Base-by-base conservation (phyloP, 1,140 invertebrate species). In the Akabosia matsudoensis region DNA sequence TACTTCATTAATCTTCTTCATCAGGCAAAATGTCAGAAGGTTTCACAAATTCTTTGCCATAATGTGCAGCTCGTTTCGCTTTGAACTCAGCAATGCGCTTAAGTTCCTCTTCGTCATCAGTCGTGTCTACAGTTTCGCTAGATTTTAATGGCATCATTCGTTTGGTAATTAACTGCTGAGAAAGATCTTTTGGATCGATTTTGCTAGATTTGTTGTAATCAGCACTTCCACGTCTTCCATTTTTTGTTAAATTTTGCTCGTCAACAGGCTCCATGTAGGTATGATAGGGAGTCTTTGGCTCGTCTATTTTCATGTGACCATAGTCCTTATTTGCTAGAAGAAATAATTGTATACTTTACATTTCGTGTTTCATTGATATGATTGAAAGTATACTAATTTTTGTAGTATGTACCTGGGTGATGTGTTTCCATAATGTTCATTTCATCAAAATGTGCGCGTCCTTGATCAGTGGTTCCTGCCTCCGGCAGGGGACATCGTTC, bases 351-450 rank as follows among this genome's bases (percentile, higher is more conserved):
- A 14, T 13, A 52, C 13, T 52, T 52, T n/a, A 52, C 13, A 13
- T n/a, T 14, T 14, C 13, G n/a, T n/a, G n/a, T n/a, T n/a, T n/a
- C n/a, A n/a, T n/a, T n/a, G n/a, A n/a, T n/a, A n/a, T n/a, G n/a
- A n/a, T n/a, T n/a, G n/a, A n/a, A n/a, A n/a, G n/a, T n/a, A n/a
- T n/a, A n/a, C n/a, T n/a, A n/a, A n/a, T n/a, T n/a, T n/a, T n/a
- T n/a, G n/a, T n/a, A n/a, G 37, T 45, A 45, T 45, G 7, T 22
- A 56, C 28, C 67, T 7, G 90, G 90, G 84, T 90, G 90, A 79
- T 88, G 85, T 0, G 90, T 90, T 18, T 88, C 88, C 16, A 91
- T 76, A 61, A 90, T 91, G 82, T 91, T 90, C 88, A 89, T 90
- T 82, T 90, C 89, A 84, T 90, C 89, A 86, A 88, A 89, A 83